A percentile compares a stretch with the other conserved stretches of the same genome.
Evolutionary conservation across 2,113 vertebrate genomes (phyloP).

Genomic region (Chlamydotis undulata): DNA sequence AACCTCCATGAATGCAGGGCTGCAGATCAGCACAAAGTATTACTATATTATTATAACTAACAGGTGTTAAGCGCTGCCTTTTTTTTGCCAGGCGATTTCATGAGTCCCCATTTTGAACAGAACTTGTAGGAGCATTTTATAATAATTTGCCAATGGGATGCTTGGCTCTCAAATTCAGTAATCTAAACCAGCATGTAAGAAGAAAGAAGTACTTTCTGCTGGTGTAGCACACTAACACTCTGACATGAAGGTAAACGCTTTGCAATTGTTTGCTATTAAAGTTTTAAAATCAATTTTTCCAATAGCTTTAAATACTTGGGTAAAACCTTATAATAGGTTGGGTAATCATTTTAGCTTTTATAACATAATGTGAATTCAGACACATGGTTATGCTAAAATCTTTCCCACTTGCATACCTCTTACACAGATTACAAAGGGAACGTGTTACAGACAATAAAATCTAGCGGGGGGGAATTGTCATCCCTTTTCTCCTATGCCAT

Average conservation of each 20-base stretch:
- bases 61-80: not conserved
- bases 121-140: not conserved
- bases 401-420: constrained; percentile 70
- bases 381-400: constrained; percentile 58
- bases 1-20: not conserved
- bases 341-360: constrained; percentile 70
- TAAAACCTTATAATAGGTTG: constrained; percentile 65
- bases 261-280: constrained; percentile 4
- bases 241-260: constrained; percentile 7
- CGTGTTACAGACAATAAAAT: constrained; percentile 76
- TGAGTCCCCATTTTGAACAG: not conserved
- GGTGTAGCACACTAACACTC: not conserved
- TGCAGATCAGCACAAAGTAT: not conserved
- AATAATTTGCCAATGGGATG: not conserved
- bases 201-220: constrained; percentile 7
- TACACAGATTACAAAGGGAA: constrained; percentile 63
- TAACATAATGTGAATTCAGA: constrained; percentile 63
- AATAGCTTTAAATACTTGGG: constrained; percentile 63
- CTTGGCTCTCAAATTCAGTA: not conserved
- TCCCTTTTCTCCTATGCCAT: constrained; percentile 65
- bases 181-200: not conserved
- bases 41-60: not conserved
- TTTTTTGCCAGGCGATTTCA: not conserved
- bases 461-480: constrained; percentile 34
- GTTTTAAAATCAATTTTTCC: constrained; percentile 49